These are phyloP conservation scores for Alosa sapidissima DNA, from an alignment of 2,797 vertebrate genomes.

Conservation along the genomic window DNA sequence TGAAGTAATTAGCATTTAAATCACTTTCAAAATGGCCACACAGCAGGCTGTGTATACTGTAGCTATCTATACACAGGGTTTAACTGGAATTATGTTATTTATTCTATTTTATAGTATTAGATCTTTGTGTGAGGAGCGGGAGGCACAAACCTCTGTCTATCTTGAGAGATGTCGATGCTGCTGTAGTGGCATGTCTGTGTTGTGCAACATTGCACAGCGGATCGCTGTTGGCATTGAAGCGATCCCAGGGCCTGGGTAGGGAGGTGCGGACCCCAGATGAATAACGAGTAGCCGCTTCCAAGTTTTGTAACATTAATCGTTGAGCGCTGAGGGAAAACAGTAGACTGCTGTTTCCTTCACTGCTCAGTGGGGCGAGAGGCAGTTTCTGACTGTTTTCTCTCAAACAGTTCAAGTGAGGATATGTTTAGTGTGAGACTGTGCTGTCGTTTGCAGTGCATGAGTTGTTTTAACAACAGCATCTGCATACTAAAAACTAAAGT, in stretches of 20 bases:
- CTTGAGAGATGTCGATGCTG: neutral
- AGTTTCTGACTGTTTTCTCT: neutral
- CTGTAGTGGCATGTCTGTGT: constrained; percentile 21
- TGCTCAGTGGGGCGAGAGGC: neutral
- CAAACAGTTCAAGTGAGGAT: neutral
- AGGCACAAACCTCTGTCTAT: neutral
- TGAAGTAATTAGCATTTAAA: neutral
- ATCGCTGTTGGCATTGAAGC: constrained; percentile 58
- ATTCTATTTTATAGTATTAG: neutral
- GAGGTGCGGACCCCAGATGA: constrained; percentile 43
- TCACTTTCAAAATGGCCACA: constrained; percentile 10
- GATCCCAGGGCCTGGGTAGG: constrained; percentile 50
- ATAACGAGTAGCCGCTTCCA: constrained; percentile 41
- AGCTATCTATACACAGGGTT: neutral
- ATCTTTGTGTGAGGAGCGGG: neutral
- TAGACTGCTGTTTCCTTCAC: neutral
- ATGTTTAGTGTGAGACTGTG: neutral
- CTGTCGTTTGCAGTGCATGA: neutral
- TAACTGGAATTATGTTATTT: neutral
- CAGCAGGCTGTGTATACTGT: neutral
- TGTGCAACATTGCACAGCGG: constrained; percentile 46
- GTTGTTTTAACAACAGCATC: neutral
- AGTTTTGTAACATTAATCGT: neutral
- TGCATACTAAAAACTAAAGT: neutral
- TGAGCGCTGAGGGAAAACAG: neutral